Conservation (phyloP, 2,113 vertebrate species). For the Prunella himalayana region DNA sequence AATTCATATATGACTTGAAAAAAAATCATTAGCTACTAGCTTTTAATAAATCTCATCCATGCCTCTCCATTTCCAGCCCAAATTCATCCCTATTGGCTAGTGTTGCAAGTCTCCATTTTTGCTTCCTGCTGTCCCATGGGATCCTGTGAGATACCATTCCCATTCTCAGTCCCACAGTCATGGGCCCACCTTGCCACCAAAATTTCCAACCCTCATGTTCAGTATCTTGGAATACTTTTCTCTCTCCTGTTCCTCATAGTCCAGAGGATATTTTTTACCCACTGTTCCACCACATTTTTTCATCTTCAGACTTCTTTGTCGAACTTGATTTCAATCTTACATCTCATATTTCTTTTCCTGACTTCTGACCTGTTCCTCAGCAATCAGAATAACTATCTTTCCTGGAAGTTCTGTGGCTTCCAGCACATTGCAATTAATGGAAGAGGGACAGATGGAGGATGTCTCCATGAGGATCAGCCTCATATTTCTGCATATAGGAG, state of each 20-base stretch:
- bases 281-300: neutral
- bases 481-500: neutral
- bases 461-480: neutral
- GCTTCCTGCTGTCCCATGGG: neutral
- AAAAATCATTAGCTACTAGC: neutral
- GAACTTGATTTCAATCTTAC: neutral
- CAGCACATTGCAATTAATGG: neutral
- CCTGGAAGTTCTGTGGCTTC: neutral
- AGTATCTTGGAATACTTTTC: neutral
- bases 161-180: neutral
- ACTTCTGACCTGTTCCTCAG: neutral
- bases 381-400: neutral
- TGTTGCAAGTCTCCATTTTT: neutral
- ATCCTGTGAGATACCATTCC: neutral
- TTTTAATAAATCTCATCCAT: neutral
- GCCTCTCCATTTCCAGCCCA: neutral
- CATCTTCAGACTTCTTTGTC: neutral
- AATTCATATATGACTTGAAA: neutral
- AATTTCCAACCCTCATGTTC: neutral
- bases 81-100: neutral
- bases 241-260: neutral
- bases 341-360: neutral
- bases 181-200: accelerated
- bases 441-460: neutral
- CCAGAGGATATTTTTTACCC: neutral